phyloP scores from a whole-genome alignment of 1,140 invertebrate species.

The Drosophila subobscura region DNA sequence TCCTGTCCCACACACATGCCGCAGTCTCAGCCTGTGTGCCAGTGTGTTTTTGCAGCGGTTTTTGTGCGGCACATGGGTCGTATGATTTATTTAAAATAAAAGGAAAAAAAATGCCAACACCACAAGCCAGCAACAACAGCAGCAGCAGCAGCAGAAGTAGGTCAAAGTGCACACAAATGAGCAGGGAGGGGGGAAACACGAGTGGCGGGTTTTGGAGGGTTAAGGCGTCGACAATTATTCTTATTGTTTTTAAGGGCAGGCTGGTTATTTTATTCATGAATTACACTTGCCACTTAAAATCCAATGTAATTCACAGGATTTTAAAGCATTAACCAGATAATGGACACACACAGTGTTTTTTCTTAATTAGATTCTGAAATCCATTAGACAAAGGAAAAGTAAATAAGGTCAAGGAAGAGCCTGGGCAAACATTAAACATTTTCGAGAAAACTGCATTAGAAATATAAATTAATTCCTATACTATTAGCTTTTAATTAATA shows the following conservation, averaged over 20 bases:
- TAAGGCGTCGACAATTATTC: constrained; percentile 39
- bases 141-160: constrained; percentile 41
- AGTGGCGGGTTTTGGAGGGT: constrained; percentile 5
- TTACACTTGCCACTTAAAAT: neutral
- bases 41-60: constrained; percentile 64
- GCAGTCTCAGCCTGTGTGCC: constrained; percentile 10
- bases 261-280: neutral
- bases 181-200: constrained; percentile 1
- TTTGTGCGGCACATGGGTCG: constrained; percentile 58
- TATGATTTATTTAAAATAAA: constrained; percentile 75
- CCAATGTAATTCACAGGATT: neutral
- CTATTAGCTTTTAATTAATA: no score
- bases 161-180: constrained; percentile 58
- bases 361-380: no score
- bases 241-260: constrained; percentile 16
- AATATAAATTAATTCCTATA: no score
- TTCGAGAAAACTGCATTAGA: no score
- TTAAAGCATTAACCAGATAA: neutral
- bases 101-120: constrained; percentile 30
- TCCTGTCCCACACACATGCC: constrained; percentile 16
- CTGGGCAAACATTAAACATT: no score
- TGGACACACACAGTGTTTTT: no score
- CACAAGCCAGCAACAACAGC: constrained; percentile 26
- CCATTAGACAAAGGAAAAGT: no score
- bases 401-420: no score